Evolutionary conservation across 2,113 vertebrate species (phyloP).

Genomic region (Syngnathus floridae): DNA sequence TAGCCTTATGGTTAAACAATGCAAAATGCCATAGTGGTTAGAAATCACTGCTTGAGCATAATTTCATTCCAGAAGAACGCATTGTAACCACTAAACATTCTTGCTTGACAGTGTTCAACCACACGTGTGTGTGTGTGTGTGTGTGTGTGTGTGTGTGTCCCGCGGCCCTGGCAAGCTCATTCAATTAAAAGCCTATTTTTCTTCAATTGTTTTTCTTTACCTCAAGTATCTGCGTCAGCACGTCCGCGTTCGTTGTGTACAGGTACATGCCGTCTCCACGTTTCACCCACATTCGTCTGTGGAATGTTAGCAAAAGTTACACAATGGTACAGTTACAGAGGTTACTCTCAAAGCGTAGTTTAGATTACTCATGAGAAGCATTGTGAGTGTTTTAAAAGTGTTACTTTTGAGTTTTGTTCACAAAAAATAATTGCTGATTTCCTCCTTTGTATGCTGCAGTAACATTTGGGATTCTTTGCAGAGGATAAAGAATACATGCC

Average conservation of each 20-base stretch:
- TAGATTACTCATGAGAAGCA: background rate
- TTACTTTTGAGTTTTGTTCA: background rate
- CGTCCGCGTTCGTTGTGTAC: conserved; percentile 9
- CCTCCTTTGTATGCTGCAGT: no score
- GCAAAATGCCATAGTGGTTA: background rate
- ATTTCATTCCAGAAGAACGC: background rate
- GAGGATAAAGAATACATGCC: no score
- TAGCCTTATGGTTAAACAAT: no score
- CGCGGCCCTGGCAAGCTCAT: conserved; percentile 22
- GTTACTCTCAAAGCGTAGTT: background rate
- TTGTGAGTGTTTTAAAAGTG: background rate
- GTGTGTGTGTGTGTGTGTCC: conserved; percentile 35
- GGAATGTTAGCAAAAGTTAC: background rate
- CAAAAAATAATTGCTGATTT: background rate
- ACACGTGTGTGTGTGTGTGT: conserved; percentile 13
- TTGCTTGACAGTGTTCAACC: conserved; percentile 16
- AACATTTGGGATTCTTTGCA: no score
- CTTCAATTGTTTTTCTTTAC: conserved; percentile 12
- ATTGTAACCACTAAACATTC: conserved; percentile 16
- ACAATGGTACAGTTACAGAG: background rate
- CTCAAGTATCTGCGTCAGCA: background rate
- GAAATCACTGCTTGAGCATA: background rate
- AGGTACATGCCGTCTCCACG: conserved; percentile 17
- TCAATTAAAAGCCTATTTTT: conserved; percentile 42
- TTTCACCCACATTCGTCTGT: conserved; percentile 1